These are phyloP conservation scores for Elachura formosa DNA, from an alignment of 2,113 vertebrate species.

Conservation along the genomic window DNA sequence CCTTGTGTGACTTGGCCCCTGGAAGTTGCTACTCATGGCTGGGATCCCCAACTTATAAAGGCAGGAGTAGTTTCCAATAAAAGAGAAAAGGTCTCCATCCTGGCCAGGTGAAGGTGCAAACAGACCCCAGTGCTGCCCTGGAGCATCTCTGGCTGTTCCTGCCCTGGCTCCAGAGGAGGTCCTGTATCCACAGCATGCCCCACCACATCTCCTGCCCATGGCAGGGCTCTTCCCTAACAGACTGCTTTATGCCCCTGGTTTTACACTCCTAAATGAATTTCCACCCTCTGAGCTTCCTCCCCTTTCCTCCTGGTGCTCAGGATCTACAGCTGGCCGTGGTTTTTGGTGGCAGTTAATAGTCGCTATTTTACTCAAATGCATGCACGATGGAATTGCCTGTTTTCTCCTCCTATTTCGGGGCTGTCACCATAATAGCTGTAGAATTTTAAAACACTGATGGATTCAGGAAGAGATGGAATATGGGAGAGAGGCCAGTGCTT, in stretches of 20 bases:
- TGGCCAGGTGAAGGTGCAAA: background rate
- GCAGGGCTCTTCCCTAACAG: background rate
- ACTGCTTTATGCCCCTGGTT: background rate
- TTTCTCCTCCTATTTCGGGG: background rate
- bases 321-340: fast-evolving
- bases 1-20: background rate
- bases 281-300: background rate
- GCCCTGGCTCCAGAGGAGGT: background rate
- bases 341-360: background rate
- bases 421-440: background rate
- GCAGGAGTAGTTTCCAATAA: background rate
- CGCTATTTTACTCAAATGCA: background rate
- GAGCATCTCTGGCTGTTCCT: background rate
- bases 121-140: background rate
- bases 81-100: background rate
- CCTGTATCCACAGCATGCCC: background rate
- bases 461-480: background rate
- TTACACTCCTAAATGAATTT: background rate
- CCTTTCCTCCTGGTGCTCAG: background rate
- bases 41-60: background rate
- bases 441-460: background rate
- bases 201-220: background rate
- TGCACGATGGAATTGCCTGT: background rate
- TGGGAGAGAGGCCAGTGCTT: background rate
- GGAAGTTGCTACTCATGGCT: background rate